Evolutionary conservation across 2,888 invertebrate species (phyloP), one percentile per base, ranked within the genome.

Genomic region (Drosophila helvetica): DNA sequence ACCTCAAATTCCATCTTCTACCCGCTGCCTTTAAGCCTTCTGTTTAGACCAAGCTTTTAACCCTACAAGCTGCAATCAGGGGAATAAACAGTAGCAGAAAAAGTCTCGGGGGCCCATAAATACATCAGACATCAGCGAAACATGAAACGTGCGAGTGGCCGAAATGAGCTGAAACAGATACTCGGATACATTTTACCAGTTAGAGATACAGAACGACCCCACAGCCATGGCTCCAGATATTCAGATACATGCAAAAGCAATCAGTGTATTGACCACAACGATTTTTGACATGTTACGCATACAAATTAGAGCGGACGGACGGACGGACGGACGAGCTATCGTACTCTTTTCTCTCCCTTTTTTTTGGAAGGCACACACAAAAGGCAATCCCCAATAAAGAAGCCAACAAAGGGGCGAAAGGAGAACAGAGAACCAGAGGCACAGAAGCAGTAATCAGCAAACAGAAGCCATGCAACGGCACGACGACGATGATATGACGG

Each of bases 211-310:
- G 48, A 38, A 2, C 15, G 33, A 15, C 38, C 38, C 38, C 38
- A 38, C 7, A 59, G 48, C 27, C 51, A n/a, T 38, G 47, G 46
- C 12, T 38, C 15, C 22, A 54, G 48, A 43, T 48, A 62, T 56
- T 48, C 30, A 62, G 75, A 74, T 77, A 80, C 89, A 89, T 83
- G 84, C 66, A 86, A 86, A 89, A 88, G 86, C 86, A 86, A 86
- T 89, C 86, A 88, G 88, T 80, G 86, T 89, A 86, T 86, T 86
- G 86, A 89, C 86, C 86, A 86, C 89, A 89, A 86, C 82, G 87
- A 88, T 86, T 89, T 70, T 89, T 86, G 88, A 89, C 86, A 86
- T 89, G 86, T 77, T 86, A 86, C 88, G 86, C 86, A 86, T 86
- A 89, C 88, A 86, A 86, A 86, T 86, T 89, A 86, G 88, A 76